Base-by-base conservation (phyloP, 2,888 invertebrate species). In the Andrena chrysosceles region DNA sequence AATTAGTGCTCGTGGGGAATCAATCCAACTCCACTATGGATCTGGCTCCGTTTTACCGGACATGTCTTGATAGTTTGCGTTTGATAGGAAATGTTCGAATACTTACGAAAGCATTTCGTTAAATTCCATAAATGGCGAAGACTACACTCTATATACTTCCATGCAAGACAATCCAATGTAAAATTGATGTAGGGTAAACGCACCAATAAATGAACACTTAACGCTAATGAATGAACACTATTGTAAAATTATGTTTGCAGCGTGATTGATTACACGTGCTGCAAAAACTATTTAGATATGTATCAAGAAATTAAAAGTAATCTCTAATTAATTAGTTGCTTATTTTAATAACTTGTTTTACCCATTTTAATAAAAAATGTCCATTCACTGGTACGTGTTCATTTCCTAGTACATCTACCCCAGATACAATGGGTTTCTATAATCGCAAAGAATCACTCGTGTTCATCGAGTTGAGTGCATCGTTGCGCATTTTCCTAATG, bases 1-100 rank as follows among this genome's bases (percentile, higher is more conserved):
- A 83, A 82, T 83, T 83, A 83, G 69, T 49, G 77, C 60, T 73
- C 72, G 69, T 20, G 62, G 68, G 56, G 56, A 59, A 72, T 72
- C 60, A 72, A 59, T 54, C 52, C 13, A 26, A 69, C 42, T 54
- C 66, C n/a, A 63, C 26, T 62, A 68, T 59, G 42, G 63, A 48
- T 23, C 52, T n/a, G 26, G n/a, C 70, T 56, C 42, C 68, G 56
- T 71, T 72, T 72, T 59, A 68, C 48, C 48, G 35, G 29, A 68
- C 56, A 29, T 63, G 62, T 33, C 67, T 60, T 56, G 52, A 60
- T 48, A 52, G 42, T 59, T 72, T 72, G 67, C 23, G 35, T 52
- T 70, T 23, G 35, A 81, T 72, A 35, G 56, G 49, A 29, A 26
- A 26, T 4, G 13, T 10, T 29, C 8, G 23, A 13, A 2, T 4